Conservation (phyloP, 2,113 vertebrate genomes). For the Anolis sagrei region DNA sequence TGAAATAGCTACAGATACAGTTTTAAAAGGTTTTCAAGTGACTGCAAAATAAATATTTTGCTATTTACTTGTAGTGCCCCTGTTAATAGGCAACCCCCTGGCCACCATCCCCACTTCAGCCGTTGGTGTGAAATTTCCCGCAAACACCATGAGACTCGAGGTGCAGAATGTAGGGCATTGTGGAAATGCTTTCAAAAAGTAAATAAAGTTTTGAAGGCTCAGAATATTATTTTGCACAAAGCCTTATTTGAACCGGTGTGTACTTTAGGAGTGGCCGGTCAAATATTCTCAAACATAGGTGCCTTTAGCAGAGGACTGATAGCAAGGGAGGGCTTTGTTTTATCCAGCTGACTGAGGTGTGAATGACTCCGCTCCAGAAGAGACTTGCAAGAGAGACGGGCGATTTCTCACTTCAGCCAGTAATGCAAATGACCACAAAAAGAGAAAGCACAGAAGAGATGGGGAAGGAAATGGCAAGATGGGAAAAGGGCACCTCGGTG, state of each 20-base stretch:
- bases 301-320: constrained; percentile 52
- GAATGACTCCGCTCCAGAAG: constrained; percentile 37
- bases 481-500: constrained; percentile 55
- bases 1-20: neutral
- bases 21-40: constrained; percentile 42
- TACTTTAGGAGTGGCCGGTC: constrained; percentile 42
- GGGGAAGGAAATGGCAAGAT: constrained; percentile 1
- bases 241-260: constrained; percentile 35
- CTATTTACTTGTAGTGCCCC: constrained; percentile 39
- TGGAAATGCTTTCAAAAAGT: constrained; percentile 19
- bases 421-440: constrained; percentile 15
- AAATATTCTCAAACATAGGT: constrained; percentile 47
- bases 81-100: constrained; percentile 23
- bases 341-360: constrained; percentile 54
- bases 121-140: constrained; percentile 35
- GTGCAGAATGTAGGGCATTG: constrained; percentile 40
- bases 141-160: constrained; percentile 18
- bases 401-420: constrained; percentile 21
- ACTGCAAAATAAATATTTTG: constrained; percentile 18
- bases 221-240: constrained; percentile 35
- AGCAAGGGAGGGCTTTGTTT: constrained; percentile 59
- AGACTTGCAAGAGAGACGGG: neutral
- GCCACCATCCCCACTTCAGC: fast-evolving
- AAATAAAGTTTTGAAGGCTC: fast-evolving
- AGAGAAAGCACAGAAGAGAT: neutral